These are phyloP conservation scores for Chauna torquata DNA, from an alignment of 2,113 vertebrate species.

Conservation along the genomic window DNA sequence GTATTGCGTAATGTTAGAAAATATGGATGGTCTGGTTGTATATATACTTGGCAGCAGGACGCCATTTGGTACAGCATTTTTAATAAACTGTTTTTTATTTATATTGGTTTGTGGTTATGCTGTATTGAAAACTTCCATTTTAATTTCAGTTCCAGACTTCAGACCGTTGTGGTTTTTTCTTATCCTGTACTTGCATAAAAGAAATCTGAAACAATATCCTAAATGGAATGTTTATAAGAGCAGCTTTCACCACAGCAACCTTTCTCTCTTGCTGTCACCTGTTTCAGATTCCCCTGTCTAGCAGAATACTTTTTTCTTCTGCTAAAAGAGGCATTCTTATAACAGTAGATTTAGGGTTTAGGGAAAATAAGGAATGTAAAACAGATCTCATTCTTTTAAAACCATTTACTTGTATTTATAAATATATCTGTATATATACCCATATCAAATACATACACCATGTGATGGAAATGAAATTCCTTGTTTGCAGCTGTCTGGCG, in stretches of 20 bases:
- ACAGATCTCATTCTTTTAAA: not conserved
- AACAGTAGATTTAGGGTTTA: not conserved
- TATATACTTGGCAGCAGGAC: not conserved
- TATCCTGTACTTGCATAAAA: not conserved
- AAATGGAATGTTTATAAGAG: not conserved
- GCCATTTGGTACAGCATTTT: not conserved
- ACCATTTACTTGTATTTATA: not conserved
- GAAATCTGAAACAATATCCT: not conserved
- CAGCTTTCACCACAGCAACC: not conserved
- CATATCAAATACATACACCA: not conserved
- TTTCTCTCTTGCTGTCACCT: not conserved
- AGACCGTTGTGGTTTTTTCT: not conserved
- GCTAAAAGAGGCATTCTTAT: not conserved
- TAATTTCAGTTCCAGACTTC: not conserved
- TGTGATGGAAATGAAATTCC: conserved; percentile 44
- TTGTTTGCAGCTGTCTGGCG: conserved; percentile 88
- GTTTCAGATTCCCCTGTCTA: not conserved
- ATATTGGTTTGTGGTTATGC: not conserved
- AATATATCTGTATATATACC: not conserved
- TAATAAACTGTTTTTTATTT: not conserved
- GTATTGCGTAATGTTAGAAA: not conserved
- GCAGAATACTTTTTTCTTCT: not conserved
- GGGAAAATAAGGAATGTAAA: not conserved
- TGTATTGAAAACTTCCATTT: not conserved
- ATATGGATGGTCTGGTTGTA: not conserved